phyloP scores from a whole-genome alignment of 1,140 invertebrate species.

The Bemisia tabaci region DNA sequence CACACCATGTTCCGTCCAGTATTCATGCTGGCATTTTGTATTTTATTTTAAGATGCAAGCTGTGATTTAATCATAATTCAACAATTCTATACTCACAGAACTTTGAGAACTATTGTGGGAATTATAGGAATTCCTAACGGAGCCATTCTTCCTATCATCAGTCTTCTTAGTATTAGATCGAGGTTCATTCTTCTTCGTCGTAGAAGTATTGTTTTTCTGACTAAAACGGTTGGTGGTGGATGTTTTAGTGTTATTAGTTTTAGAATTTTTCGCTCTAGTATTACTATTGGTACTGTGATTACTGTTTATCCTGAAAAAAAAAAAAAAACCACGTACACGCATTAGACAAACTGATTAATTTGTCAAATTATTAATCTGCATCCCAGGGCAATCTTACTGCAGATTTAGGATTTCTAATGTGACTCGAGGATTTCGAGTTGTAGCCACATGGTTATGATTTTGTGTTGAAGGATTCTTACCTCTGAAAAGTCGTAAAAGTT shows the following conservation, averaged over 20 bases:
- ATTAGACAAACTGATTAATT: not conserved
- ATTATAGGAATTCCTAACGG: not conserved
- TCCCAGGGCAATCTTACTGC: no score
- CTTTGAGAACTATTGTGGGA: not conserved
- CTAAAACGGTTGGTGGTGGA: not conserved
- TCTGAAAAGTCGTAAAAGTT: no score
- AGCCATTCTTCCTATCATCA: not conserved
- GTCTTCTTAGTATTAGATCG: not conserved
- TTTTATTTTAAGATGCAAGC: no score
- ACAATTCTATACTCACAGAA: not conserved
- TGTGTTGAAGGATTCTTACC: no score
- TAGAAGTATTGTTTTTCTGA: slow-evolving; percentile 7
- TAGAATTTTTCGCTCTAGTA: slow-evolving; percentile 10
- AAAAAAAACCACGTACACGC: slow-evolving; percentile 1
- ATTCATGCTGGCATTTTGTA: no score
- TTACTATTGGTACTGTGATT: slow-evolving; percentile 10
- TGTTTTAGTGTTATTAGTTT: slow-evolving; percentile 13
- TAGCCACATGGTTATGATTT: no score
- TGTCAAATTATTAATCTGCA: no score
- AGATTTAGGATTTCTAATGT: no score
- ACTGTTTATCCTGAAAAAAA: slow-evolving; percentile 2
- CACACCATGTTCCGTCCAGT: no score
- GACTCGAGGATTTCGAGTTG: no score
- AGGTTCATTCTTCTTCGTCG: not conserved
- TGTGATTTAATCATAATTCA: no score